Percentiles rank a stretch among this genome's conserved stretches.
These are phyloP conservation scores for Pseudeuparius sepicola DNA, from an alignment of 2,888 invertebrate genomes.

Conservation along the genomic window DNA sequence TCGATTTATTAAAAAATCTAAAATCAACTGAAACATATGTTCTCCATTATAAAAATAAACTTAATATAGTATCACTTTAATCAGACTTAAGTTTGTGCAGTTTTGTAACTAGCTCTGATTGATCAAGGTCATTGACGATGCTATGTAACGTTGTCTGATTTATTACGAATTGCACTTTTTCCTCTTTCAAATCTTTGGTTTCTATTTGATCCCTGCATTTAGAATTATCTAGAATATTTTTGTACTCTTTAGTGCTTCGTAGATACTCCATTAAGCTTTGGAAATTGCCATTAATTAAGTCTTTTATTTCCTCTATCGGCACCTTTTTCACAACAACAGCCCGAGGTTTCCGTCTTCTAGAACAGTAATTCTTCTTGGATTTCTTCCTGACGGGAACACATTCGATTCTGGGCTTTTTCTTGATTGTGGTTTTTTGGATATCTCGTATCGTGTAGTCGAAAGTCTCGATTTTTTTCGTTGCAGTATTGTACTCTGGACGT, in stretches of 20 bases:
- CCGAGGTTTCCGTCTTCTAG: constrained; percentile 19
- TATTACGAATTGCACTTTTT: constrained; percentile 18
- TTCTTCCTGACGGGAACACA: constrained; percentile 16
- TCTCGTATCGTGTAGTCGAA: constrained; percentile 28
- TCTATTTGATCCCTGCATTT: too few relatives aligned
- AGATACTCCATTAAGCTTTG: too few relatives aligned
- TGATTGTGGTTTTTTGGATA: too few relatives aligned
- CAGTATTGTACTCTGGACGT: constrained; percentile 33
- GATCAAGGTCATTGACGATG: constrained; percentile 19
- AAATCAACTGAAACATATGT: too few relatives aligned
- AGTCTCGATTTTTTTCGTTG: constrained; percentile 31
- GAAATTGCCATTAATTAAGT: constrained; percentile 25
- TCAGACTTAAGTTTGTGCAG: too few relatives aligned
- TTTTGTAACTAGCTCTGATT: too few relatives aligned
- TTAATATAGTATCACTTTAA: too few relatives aligned
- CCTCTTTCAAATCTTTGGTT: too few relatives aligned
- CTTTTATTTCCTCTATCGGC: constrained; percentile 24
- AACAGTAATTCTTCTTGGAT: constrained; percentile 21
- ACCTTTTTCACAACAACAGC: constrained; percentile 21
- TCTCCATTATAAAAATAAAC: too few relatives aligned
- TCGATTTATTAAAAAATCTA: too few relatives aligned
- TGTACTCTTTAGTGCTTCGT: too few relatives aligned
- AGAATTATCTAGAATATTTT: too few relatives aligned
- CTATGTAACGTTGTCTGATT: constrained; percentile 21
- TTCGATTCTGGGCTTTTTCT: constrained; percentile 21